Evolutionary conservation across 2,888 invertebrate species (phyloP).

Genomic region (Ptychoptera albimana): DNA sequence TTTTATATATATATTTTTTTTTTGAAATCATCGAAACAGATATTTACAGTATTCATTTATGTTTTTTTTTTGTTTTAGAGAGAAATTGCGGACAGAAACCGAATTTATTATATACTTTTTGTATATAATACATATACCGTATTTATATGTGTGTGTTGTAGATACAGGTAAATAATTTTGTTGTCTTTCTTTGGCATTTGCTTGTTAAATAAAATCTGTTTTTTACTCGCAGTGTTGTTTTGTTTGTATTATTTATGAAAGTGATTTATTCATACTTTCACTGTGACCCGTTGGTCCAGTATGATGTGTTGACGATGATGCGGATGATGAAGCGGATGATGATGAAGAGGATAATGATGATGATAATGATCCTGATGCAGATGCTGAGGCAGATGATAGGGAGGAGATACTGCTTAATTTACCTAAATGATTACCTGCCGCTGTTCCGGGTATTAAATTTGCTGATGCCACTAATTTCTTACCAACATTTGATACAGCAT

Average conservation of each 20-base stretch:
- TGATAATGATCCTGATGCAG: slow-evolving; percentile 4
- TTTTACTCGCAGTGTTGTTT: too few species aligned
- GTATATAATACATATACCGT: too few species aligned
- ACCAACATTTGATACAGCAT: slow-evolving; percentile 62
- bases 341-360: slow-evolving; percentile 3
- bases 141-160: too few species aligned
- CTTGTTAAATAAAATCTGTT: too few species aligned
- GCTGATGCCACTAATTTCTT: slow-evolving; percentile 65
- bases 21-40: background rate
- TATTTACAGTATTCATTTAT: too few species aligned
- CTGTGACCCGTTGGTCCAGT: slow-evolving; percentile 15
- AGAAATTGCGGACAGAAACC: too few species aligned
- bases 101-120: too few species aligned
- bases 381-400: slow-evolving; percentile 2
- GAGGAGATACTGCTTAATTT: slow-evolving; percentile 6
- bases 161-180: too few species aligned
- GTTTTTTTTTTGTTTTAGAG: too few species aligned
- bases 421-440: slow-evolving; percentile 8
- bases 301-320: background rate
- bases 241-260: too few species aligned
- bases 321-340: background rate
- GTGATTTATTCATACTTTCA: slow-evolving; percentile 23
- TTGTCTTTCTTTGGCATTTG: too few species aligned
- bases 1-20: background rate
- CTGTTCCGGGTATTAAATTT: slow-evolving; percentile 35